Evolutionary conservation across 1,140 invertebrate genomes (phyloP), one percentile per base, ranked within the genome.

Genomic region (Psix sp.): DNA sequence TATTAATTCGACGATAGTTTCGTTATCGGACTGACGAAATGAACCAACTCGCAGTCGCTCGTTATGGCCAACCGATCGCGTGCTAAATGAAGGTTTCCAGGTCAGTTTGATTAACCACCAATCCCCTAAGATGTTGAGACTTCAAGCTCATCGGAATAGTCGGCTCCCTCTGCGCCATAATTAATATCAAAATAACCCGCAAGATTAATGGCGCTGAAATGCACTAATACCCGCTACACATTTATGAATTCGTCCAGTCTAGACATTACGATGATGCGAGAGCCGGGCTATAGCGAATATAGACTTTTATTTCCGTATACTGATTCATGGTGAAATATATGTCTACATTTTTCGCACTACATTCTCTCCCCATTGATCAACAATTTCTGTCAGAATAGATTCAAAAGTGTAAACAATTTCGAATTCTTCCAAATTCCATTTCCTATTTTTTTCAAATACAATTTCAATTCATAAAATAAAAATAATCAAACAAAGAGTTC

Each of bases 211-310:
- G 29, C 42, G 42, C n/a, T 5, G 10, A 66, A 48, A 31, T 63
- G 42, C 45, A 54, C 39, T 39, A 43, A 49, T 43, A 81, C 74
- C 76, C 76, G 76, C 74, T 74, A 72, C 73, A 74, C 77, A 77
- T 81, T 83, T 77, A 81, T 80, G 77, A 74, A 74, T 74, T 76
- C 66, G 76, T 60, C 54, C 57, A 39, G 70, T 36, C 35, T 16
- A 20, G 15, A 16, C n/a, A 11, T 14, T 13, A 5, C 10, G 7
- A 18, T 31, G 31, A 46, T 15, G 0, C n/a, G 15, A 5, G 7
- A 14, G 7, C 13, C 11, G 6, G n/a, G n/a, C 2, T 35, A 13
- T 35, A 11, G n/a, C 33, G 13, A 7, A 24, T 24, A 24, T 24
- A 24, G 21, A 4, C 21, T 3, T 24, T 24, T 24, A 24, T 7